Base-by-base conservation (phyloP, 2,797 vertebrate species). In the Taeniopygia guttata region DNA sequence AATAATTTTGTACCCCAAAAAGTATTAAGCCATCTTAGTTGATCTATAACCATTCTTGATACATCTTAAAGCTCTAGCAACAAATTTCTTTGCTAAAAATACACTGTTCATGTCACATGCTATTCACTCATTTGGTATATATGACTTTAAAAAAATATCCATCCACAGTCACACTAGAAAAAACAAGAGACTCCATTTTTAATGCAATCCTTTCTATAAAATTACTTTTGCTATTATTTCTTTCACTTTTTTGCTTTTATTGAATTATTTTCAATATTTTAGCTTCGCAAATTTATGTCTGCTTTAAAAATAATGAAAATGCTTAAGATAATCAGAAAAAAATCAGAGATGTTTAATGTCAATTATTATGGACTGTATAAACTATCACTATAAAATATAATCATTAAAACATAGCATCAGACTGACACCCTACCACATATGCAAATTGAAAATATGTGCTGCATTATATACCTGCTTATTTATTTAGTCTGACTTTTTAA, bases 81-180 rank as follows among this genome's bases (percentile, higher is more conserved):
- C 42, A 68, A 76, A 90, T 52, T 90, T 84, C 30, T 84, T 84
- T 87, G 38, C 69, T 66, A 87, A 90, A 92, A 96, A 95, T 62
- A 89, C 8, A 78, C 55, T 81, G 55, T 43, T 90, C 32, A 26
- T 87, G 58, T 91, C 92, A 96, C 66, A 32, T 74, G 56, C 60
- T 92, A 30, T 96, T 88, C 80, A 95, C 64, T 79, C 93, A 96
- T 97, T 96, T 96, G 92, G 88, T 96, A 91, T 91, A 94, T 96
- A 86, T 79, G 84, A 92, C 60, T 86, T 52, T 91, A 15, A 92
- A 49, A 89, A 75, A 77, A 85, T 52, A 89, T 15, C 36, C 78
- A 40, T 83, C 64, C 72, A 75, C 49, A 78, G 66, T 80, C 16
- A 69, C 34, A 55, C 81, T 62, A 78, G 49, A 64, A 75, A 90